These are phyloP conservation scores for Nyleta sp. DNA, from an alignment of 2,888 invertebrate species.

Conservation along the genomic window DNA sequence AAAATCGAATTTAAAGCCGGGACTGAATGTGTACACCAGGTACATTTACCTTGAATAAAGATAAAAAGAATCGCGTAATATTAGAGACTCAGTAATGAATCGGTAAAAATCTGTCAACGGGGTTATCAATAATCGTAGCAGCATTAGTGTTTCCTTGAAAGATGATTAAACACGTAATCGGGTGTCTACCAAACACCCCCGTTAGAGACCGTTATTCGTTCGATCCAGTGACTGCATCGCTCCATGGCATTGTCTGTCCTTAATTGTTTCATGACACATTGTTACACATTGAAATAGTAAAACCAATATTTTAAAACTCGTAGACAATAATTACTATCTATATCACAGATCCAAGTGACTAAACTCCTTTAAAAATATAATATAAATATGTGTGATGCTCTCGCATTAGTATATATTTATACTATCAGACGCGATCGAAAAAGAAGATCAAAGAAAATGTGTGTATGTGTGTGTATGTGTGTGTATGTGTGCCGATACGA, in stretches of 20 bases:
- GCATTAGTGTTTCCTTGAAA: conserved; percentile 71
- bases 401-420: conserved; percentile 73
- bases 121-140: conserved; percentile 70
- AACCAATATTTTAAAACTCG: conserved; percentile 78
- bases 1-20: background rate
- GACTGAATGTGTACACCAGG: conserved; percentile 6
- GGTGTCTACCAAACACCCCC: conserved; percentile 77
- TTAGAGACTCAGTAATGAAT: conserved; percentile 27
- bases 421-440: conserved; percentile 74
- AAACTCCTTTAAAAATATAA: conserved; percentile 82
- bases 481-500: conserved; percentile 71
- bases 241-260: conserved; percentile 75
- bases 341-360: conserved; percentile 83
- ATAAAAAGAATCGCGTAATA: conserved; percentile 18
- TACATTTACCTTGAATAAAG: conserved; percentile 52
- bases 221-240: conserved; percentile 75
- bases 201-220: conserved; percentile 74
- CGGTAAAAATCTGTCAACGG: conserved; percentile 44
- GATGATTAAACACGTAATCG: conserved; percentile 57
- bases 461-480: conserved; percentile 67
- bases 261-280: conserved; percentile 65
- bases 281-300: conserved; percentile 75
- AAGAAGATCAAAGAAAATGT: conserved; percentile 74
- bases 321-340: conserved; percentile 83
- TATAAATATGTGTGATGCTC: conserved; percentile 76